Evolutionary conservation across 1,140 invertebrate genomes (phyloP).

Genomic region (Eciton burchellii): DNA sequence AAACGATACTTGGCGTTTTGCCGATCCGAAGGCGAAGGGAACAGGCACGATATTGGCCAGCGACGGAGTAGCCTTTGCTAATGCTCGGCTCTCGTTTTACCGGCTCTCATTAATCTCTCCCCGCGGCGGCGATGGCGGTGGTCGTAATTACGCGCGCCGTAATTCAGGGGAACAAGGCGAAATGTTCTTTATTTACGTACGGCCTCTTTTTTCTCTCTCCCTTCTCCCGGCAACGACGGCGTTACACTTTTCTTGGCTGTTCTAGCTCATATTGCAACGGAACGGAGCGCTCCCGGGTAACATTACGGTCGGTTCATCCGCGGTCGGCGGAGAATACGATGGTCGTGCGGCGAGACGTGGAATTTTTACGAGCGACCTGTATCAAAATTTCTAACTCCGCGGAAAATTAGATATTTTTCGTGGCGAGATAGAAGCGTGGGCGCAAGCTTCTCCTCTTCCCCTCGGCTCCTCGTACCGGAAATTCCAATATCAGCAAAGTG

Average conservation of each 20-base stretch:
- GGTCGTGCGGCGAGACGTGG: neutral
- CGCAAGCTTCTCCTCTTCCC: neutral
- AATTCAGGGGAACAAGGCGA: constrained; percentile 53
- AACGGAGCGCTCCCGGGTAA: neutral
- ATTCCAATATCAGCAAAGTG: constrained; percentile 21
- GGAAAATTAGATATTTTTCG: constrained; percentile 34
- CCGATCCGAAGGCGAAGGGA: neutral
- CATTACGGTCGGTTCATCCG: constrained; percentile 15
- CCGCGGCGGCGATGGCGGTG: constrained; percentile 3
- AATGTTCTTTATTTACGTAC: constrained; percentile 54
- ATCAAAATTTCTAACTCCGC: constrained; percentile 35
- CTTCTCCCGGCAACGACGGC: neutral
- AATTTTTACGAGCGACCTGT: constrained; percentile 39
- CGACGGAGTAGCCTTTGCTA: neutral
- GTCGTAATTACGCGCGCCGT: constrained; percentile 52
- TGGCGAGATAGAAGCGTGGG: neutral
- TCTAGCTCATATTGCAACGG: constrained; percentile 32
- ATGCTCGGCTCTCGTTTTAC: constrained; percentile 27
- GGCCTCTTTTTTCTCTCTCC: constrained; percentile 13
- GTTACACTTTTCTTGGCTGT: constrained; percentile 24
- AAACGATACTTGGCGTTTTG: neutral
- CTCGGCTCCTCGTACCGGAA: neutral
- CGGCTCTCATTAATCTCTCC: constrained; percentile 53
- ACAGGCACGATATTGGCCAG: constrained; percentile 6
- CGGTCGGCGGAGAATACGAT: no score